These are phyloP conservation scores for Palloptera scutellata DNA, from an alignment of 2,888 invertebrate genomes.

Conservation along the genomic window DNA sequence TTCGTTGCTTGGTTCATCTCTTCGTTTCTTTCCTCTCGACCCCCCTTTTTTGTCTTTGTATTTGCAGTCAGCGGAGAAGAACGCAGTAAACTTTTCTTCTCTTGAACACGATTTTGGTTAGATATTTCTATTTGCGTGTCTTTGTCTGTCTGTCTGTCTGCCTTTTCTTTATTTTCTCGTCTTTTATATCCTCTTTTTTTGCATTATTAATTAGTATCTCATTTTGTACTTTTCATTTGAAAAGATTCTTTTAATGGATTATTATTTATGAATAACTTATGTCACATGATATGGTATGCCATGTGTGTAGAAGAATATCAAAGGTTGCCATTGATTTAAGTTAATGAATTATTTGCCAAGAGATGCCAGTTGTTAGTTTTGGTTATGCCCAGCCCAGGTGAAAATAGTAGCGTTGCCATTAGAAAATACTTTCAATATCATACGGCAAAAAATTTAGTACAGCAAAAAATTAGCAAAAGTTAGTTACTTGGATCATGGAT, in stretches of 20 bases:
- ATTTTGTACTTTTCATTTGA: conserved; percentile 19
- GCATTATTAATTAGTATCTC: background rate
- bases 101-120: background rate
- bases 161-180: background rate
- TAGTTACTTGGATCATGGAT: too few species aligned
- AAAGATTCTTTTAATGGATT: conserved; percentile 19
- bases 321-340: too few species aligned
- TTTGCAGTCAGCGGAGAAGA: background rate
- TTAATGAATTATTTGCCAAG: too few species aligned
- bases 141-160: background rate
- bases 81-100: background rate
- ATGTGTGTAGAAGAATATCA: too few species aligned
- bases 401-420: too few species aligned
- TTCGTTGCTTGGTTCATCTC: background rate
- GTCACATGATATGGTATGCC: background rate
- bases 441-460: too few species aligned
- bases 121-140: background rate
- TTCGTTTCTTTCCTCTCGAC: background rate
- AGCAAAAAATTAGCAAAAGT: too few species aligned
- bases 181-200: background rate
- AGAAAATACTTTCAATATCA: too few species aligned
- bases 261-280: conserved; percentile 15
- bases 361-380: background rate
- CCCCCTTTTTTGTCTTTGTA: background rate
- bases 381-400: background rate